A percentile compares a stretch with the other conserved stretches of the same genome.
Conservation (phyloP, 1,140 invertebrate genomes). For the Lordiphosa collinella region DNA sequence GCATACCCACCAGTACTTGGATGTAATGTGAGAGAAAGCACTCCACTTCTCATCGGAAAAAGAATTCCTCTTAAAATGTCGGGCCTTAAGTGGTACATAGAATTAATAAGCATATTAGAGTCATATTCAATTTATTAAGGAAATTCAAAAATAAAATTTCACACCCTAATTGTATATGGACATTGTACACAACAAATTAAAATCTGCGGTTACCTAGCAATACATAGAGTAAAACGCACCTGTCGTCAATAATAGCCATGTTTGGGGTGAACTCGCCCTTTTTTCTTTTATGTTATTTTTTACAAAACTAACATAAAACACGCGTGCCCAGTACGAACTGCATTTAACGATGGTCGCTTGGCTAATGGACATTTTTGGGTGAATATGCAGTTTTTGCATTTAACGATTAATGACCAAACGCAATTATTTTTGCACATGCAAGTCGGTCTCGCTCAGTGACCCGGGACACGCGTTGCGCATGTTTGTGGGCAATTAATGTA, state of each 20-base stretch:
- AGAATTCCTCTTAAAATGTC: too few species aligned
- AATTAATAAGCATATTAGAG: too few species aligned
- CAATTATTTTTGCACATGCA: constrained; percentile 64
- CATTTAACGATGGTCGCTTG: not conserved
- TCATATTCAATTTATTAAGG: too few species aligned
- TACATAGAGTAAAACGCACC: not conserved
- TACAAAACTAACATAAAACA: not conserved
- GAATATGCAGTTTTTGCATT: constrained; percentile 34
- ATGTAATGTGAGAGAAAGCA: too few species aligned
- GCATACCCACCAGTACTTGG: too few species aligned
- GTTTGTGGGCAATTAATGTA: constrained; percentile 70
- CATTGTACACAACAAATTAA: too few species aligned
- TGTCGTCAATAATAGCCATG: constrained; percentile 6
- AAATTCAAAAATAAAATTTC: too few species aligned
- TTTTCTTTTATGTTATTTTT: not conserved
- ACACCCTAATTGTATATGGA: too few species aligned
- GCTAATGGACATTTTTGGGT: constrained; percentile 29
- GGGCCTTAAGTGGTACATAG: too few species aligned
- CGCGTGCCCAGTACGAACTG: constrained; percentile 14
- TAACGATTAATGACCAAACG: constrained; percentile 45
- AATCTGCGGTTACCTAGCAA: too few species aligned
- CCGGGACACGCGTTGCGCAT: constrained; percentile 44
- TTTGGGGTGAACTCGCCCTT: not conserved
- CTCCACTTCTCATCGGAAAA: too few species aligned
- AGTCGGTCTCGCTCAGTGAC: constrained; percentile 15